Evolutionary conservation across 1,140 invertebrate genomes (phyloP), one percentile per base, ranked within the genome.

Genomic region (Pogonognathellus flavescens): DNA sequence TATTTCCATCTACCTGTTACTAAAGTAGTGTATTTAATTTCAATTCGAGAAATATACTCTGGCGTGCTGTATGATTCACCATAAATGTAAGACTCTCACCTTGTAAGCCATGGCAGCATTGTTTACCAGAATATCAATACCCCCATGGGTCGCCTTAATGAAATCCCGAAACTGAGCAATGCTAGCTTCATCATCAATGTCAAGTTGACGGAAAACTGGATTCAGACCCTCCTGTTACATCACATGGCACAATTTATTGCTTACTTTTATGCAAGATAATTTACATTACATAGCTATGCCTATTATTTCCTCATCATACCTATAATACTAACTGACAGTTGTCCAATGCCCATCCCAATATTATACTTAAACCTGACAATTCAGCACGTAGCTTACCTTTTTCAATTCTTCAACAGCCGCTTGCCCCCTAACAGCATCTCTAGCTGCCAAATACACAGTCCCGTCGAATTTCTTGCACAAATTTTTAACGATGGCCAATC

Each of bases 41-140:
- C n/a, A n/a, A n/a, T n/a, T n/a, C n/a, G n/a, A n/a, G n/a, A n/a
- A n/a, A n/a, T n/a, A n/a, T n/a, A n/a, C n/a, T n/a, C n/a, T n/a
- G n/a, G n/a, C n/a, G n/a, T n/a, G n/a, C n/a, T n/a, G n/a, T n/a
- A n/a, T n/a, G n/a, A n/a, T n/a, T n/a, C n/a, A n/a, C n/a, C n/a
- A n/a, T n/a, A n/a, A 16, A 59, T 22, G 18, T 60, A 3, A 60
- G 6, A 41, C 6, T 41, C 31, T 20, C 18, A 60, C 93, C 89
- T 93, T 94, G 89, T 93, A 96, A 2, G 94, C 94, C 82, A 96
- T 96, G 0, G 93, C 95, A 70, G 96, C 96, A 92, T 97, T 97
- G 89, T 97, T 97, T 0, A 97, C 92, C 11, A 97, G 90, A 49
- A 97, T 88, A 92, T 97, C 95, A 1, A 97, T 90, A 1, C 95